Percentiles rank a stretch among this genome's conserved stretches.
These are phyloP conservation scores for Habroteleia sp. DNA, from an alignment of 2,888 invertebrate species.

Conservation along the genomic window DNA sequence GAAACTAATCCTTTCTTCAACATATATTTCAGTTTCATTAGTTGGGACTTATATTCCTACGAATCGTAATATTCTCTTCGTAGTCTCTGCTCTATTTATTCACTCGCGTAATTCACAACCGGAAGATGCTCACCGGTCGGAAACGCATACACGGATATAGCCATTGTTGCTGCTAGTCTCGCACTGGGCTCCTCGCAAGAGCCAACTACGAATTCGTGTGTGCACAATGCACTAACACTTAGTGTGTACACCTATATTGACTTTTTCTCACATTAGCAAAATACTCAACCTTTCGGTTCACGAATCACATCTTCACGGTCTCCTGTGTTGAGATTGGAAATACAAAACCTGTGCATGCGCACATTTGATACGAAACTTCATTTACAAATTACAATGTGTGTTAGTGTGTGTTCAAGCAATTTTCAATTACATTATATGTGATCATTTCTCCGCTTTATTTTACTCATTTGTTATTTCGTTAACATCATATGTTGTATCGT, in stretches of 20 bases:
- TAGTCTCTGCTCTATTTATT: conserved; percentile 75
- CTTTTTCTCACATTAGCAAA: conserved; percentile 49
- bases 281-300: conserved; percentile 33
- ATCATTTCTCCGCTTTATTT: conserved; percentile 7
- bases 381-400: conserved; percentile 48
- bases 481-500: conserved; percentile 12
- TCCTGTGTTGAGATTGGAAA: conserved; percentile 1
- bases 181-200: conserved; percentile 45
- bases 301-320: conserved; percentile 26
- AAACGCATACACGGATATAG: conserved; percentile 77
- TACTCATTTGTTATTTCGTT: conserved; percentile 20
- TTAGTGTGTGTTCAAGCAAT: conserved; percentile 15
- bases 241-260: conserved; percentile 16
- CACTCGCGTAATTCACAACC: conserved; percentile 80
- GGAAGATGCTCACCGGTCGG: conserved; percentile 80
- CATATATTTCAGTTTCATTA: conserved; percentile 80
- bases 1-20: conserved; percentile 75
- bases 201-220: conserved; percentile 14
- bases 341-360: background rate
- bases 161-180: conserved; percentile 73
- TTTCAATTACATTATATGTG: conserved; percentile 12
- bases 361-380: conserved; percentile 21
- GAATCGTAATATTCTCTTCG: conserved; percentile 66
- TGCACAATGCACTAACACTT: conserved; percentile 26
- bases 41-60: conserved; percentile 68